phyloP scores from a whole-genome alignment of 1,140 invertebrate species.

The Lerema accius region DNA sequence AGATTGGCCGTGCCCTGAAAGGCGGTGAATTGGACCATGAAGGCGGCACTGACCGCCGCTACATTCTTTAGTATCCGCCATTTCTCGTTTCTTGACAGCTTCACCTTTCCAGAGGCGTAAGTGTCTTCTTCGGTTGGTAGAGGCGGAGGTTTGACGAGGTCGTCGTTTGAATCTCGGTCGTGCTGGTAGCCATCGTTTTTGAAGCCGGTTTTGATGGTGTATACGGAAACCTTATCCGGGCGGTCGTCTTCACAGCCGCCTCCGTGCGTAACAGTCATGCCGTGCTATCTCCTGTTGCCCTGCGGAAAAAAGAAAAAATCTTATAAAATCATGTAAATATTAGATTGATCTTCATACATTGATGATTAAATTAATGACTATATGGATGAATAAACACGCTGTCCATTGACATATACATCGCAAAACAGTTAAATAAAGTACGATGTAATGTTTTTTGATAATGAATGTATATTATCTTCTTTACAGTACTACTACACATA shows the following conservation, averaged over 20 bases:
- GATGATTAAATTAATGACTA: too few species aligned
- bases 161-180: conserved; percentile 80
- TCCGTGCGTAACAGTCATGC: conserved; percentile 77
- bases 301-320: conserved; percentile 48
- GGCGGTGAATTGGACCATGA: conserved; percentile 97
- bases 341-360: too few species aligned
- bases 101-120: conserved; percentile 88
- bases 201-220: conserved; percentile 80
- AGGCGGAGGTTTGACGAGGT: conserved; percentile 85
- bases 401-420: too few species aligned
- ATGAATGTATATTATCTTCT: too few species aligned
- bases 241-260: conserved; percentile 77
- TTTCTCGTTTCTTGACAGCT: conserved; percentile 90
- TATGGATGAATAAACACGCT: too few species aligned
- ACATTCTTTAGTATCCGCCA: conserved; percentile 95
- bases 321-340: too few species aligned
- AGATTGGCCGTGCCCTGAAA: conserved; percentile 95
- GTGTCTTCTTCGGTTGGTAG: conserved; percentile 85
- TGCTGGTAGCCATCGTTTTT: conserved; percentile 88
- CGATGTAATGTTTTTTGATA: too few species aligned
- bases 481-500: too few species aligned
- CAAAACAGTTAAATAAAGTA: too few species aligned
- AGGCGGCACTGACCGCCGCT: conserved; percentile 91
- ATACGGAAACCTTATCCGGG: conserved; percentile 69
- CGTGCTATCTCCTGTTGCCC: conserved; percentile 68